These are phyloP conservation scores for Anthonomus grandis DNA, from an alignment of 1,140 invertebrate species.

Conservation along the genomic window DNA sequence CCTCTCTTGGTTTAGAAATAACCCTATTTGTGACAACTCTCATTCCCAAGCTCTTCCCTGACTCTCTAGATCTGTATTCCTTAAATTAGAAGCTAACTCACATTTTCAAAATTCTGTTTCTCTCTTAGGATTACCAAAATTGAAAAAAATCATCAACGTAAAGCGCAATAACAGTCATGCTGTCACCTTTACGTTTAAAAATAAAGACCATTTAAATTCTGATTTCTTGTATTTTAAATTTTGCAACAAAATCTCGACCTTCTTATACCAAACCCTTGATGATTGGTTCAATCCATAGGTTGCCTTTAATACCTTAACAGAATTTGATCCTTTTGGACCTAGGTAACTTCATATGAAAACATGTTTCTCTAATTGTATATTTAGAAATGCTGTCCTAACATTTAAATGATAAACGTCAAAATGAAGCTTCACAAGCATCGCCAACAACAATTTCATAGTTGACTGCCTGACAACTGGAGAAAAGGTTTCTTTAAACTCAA, in stretches of 20 bases:
- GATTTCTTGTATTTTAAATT: constrained; percentile 34
- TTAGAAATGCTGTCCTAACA: background rate
- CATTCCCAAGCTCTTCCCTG: constrained; percentile 19
- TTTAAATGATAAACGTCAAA: constrained; percentile 1
- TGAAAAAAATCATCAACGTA: constrained; percentile 47
- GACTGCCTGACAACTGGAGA: background rate
- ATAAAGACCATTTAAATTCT: constrained; percentile 41
- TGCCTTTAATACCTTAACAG: constrained; percentile 41
- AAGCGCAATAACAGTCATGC: constrained; percentile 37
- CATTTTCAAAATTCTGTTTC: too few species aligned
- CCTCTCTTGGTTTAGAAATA: constrained; percentile 26
- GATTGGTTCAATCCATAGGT: too few species aligned
- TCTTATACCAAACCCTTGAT: too few species aligned
- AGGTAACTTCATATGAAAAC: too few species aligned
- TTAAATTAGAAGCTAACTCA: too few species aligned
- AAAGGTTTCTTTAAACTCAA: too few species aligned
- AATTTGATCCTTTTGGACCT: too few species aligned
- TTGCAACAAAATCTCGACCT: too few species aligned
- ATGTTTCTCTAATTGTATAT: constrained; percentile 34
- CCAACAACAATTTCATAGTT: background rate
- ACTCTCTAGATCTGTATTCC: constrained; percentile 31
- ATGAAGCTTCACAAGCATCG: too few species aligned
- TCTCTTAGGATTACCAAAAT: too few species aligned
- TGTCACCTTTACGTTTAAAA: constrained; percentile 31
- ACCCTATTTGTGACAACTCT: constrained; percentile 3